Conservation (phyloP, 2,888 invertebrate genomes). For the Epistrophella euchroma region DNA sequence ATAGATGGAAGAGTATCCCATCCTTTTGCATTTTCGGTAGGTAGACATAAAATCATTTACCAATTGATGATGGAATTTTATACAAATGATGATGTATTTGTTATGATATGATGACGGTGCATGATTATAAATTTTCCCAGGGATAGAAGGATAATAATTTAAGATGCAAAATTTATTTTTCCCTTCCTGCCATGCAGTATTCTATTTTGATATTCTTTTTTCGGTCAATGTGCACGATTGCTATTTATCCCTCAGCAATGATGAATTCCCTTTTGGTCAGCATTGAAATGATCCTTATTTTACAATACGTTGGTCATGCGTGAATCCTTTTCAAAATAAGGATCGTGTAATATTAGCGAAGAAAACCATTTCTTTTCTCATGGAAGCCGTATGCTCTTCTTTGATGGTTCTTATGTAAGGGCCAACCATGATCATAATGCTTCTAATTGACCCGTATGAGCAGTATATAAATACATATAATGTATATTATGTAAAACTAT, state of each 20-base stretch:
- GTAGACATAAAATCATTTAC: not conserved
- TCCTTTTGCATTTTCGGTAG: constrained; percentile 13
- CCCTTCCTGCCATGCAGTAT: not conserved
- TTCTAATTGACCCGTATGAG: not conserved
- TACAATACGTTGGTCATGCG: constrained; percentile 60
- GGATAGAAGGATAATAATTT: constrained; percentile 32
- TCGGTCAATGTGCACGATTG: constrained; percentile 46
- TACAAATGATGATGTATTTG: constrained; percentile 50
- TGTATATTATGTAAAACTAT: too few species aligned
- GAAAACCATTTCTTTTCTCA: not conserved
- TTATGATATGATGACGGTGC: constrained; percentile 19
- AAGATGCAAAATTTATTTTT: constrained; percentile 56
- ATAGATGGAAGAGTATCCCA: constrained; percentile 36
- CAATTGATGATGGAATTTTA: constrained; percentile 52
- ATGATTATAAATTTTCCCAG: constrained; percentile 64
- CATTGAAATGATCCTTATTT: constrained; percentile 39
- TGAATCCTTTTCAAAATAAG: constrained; percentile 56
- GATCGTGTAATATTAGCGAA: constrained; percentile 40
- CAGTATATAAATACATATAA: not conserved
- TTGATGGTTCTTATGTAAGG: not conserved
- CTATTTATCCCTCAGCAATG: constrained; percentile 28
- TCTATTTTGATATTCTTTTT: not conserved
- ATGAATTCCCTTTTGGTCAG: constrained; percentile 46
- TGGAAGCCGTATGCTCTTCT: not conserved
- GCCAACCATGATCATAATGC: not conserved